Base-by-base conservation (phyloP, 2,113 vertebrate species). In the Pterocles burchelli region DNA sequence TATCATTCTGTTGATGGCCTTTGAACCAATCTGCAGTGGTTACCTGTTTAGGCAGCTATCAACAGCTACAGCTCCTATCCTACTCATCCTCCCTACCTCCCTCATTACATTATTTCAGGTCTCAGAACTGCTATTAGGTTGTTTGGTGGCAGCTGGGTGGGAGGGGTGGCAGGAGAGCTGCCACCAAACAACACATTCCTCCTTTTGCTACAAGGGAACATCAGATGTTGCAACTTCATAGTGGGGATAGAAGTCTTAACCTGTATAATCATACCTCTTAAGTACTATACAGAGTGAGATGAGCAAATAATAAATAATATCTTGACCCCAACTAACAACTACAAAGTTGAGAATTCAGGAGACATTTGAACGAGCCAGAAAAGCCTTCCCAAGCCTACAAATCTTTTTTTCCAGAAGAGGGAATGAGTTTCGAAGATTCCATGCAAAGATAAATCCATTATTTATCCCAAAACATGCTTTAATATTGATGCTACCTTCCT, bases 11-110 rank as follows among this genome's bases (percentile, higher is more conserved):
- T 59, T 13, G 3, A 63, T 6, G 58, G 77, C 34, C 11, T 36
- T 68, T n/a, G 22, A 84, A 81, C 4, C 9, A 25, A 18, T 5
- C 10, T 4, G 1, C 21, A 72, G 38, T 1, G 9, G 1, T 4
- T 62, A 55, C 33, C 48, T 41, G 26, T 61, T 65, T 21, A 66
- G 20, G 70, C 15, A 81, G 61, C 41, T 48, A 38, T 43, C 25
- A 66, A 55, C 10, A 70, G 49, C 11, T 45, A 87, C 49, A 76
- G 48, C 26, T 51, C 55, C 48, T 73, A 29, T n/a, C 25, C 15
- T 43, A 33, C 15, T 51, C 15, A 85, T 48, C 46, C 29, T 73
- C 63, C 29, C 54, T 38, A 51, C 13, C 15, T 41, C 6, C 8
- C 8, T 9, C 28, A 36, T 58, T 18, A n/a, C 4, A 9, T 24